These are phyloP conservation scores for Jaculus jaculus DNA, from an alignment of 2,113 vertebrate species.

Conservation along the genomic window DNA sequence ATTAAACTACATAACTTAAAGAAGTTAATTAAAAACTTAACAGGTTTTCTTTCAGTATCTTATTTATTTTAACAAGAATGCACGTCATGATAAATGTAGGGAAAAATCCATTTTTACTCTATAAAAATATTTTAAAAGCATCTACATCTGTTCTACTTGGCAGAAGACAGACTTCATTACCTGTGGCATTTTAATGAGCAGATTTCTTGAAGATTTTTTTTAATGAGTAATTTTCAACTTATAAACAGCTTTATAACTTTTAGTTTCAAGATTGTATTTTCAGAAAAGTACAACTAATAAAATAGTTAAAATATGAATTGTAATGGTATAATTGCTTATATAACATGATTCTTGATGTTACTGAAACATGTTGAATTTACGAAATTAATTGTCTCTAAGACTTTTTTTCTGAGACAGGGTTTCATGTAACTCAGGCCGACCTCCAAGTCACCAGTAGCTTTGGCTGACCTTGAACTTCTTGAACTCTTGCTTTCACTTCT, in stretches of 20 bases:
- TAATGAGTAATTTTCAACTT: slow-evolving; percentile 43
- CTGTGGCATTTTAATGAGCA: slow-evolving; percentile 67
- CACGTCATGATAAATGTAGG: not conserved
- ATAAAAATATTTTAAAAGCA: slow-evolving; percentile 24
- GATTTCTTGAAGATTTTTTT: slow-evolving; percentile 30
- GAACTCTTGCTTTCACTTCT: too few relatives aligned
- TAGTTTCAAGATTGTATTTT: not conserved
- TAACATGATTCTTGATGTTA: not conserved
- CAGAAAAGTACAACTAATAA: slow-evolving; percentile 29
- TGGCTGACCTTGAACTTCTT: too few relatives aligned
- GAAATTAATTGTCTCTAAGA: not conserved
- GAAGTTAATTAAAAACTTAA: slow-evolving; percentile 38
- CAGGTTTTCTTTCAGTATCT: slow-evolving; percentile 3
- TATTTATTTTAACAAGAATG: slow-evolving; percentile 47
- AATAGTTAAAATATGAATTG: slow-evolving; percentile 48
- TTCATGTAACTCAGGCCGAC: too few relatives aligned
- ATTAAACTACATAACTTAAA: slow-evolving; percentile 5
- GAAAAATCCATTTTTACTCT: slow-evolving; percentile 61
- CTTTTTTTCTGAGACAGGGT: too few relatives aligned
- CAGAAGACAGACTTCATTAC: slow-evolving; percentile 63
- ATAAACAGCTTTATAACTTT: slow-evolving; percentile 44
- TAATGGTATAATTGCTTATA: not conserved
- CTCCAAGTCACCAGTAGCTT: too few relatives aligned
- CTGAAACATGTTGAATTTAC: not conserved
- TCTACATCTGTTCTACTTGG: slow-evolving; percentile 53